A percentile compares a stretch with the other conserved stretches of the same genome.
These are phyloP conservation scores for Rhinoderma darwinii DNA, from an alignment of 2,113 vertebrate genomes.

Conservation along the genomic window DNA sequence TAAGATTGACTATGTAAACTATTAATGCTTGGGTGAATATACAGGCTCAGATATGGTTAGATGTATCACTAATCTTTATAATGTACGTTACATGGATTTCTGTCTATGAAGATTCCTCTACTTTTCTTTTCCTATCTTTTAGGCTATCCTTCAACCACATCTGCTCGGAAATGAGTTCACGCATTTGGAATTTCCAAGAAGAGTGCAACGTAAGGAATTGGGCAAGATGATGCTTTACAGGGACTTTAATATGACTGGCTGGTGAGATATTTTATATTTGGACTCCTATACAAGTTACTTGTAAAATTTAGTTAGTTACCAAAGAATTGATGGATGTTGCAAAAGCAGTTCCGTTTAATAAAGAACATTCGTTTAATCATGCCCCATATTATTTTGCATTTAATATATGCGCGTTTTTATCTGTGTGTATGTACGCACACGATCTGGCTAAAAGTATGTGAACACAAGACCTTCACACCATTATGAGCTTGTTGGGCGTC, in stretches of 20 bases:
- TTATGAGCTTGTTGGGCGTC: no score
- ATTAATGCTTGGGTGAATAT: background rate
- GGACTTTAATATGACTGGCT: slow-evolving; percentile 97
- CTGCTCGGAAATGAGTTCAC: slow-evolving; percentile 98
- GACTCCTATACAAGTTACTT: no score
- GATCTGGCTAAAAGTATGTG: no score
- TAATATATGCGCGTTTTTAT: no score
- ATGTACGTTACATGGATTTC: slow-evolving; percentile 4
- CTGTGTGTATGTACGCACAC: no score
- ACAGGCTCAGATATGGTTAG: background rate
- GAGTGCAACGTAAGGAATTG: slow-evolving; percentile 94
- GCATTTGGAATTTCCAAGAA: slow-evolving; percentile 97
- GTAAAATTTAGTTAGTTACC: no score
- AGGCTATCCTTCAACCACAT: slow-evolving; percentile 98
- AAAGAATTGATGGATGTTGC: background rate
- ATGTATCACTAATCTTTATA: slow-evolving; percentile 1
- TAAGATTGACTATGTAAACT: background rate
- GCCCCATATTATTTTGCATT: no score
- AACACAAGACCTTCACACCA: no score
- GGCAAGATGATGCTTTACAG: slow-evolving; percentile 98
- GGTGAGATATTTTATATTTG: slow-evolving; percentile 75
- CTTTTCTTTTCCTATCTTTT: slow-evolving; percentile 53
- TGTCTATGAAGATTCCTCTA: background rate
- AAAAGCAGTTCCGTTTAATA: background rate
- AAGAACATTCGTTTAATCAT: no score